Base-by-base conservation (phyloP, 2,888 invertebrate genomes). In the Plagodis pulveraria region DNA sequence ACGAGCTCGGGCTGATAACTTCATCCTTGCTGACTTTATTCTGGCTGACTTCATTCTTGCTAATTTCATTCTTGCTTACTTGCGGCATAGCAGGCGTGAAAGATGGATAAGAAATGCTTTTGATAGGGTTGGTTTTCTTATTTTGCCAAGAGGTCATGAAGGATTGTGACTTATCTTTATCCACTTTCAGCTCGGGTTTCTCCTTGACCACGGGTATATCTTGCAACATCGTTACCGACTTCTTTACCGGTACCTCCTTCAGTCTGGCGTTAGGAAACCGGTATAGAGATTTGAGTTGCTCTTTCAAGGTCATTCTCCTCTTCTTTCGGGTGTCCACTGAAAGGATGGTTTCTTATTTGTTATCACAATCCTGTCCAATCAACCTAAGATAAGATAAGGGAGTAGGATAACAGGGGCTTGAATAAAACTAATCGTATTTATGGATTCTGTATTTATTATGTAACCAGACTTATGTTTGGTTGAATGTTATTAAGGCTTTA, bases 321-420 rank as follows among this genome's bases (percentile, higher is more conserved):
- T 72, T 78, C 80, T 63, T 71, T 69, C 70, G 54, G 65, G 67
- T 65, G 70, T 74, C 81, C 58, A 82, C 88, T 88, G 87, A 87
- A 89, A 89, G 79, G 81, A 86, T 78, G 77, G 83, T 74, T 75
- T 62, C 60, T 64, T 40, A 76, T 58, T 73, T 82, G 71, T 83
- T 76, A 76, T 78, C 69, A 70, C 67, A 72, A 71, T 74, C 73
- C 74, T 73, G 8, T 58, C 64, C 53, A 55, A 63, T 58, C 42
- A 55, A 40, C 36, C 40, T 58, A 44, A 40, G 40, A 5, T 9
- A 40, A 40, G 9, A 40, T 10, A 0, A 40, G 40, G 40, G 10
- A 10, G 10, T 36, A 36, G 8, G 10, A 40, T 22, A 22, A 2
- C 10, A 40, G 0, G 40, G 8, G 40, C 40, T 40, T 40, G 40